A percentile compares a stretch with the other conserved stretches of the same genome.
These are phyloP conservation scores for Hirtodrosophila cameraria DNA, from an alignment of 2,888 invertebrate species.

Conservation along the genomic window DNA sequence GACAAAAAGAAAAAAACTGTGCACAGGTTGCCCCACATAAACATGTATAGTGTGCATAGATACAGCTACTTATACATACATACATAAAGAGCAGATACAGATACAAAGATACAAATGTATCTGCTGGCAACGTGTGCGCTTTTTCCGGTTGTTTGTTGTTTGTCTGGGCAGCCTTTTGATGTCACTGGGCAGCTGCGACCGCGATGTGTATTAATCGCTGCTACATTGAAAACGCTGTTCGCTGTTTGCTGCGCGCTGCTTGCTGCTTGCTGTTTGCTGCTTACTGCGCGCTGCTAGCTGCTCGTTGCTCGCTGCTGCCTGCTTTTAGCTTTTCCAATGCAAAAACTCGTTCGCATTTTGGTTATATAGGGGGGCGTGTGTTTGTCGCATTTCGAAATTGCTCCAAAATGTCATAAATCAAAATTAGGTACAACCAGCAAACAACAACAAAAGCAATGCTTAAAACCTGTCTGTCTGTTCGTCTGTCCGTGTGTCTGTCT, in stretches of 20 bases:
- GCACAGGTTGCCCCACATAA: constrained; percentile 72
- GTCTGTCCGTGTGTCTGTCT: constrained; percentile 18
- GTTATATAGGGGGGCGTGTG: constrained; percentile 46
- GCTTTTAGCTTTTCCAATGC: constrained; percentile 7
- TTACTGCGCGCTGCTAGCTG: neutral
- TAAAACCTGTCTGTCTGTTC: constrained; percentile 63
- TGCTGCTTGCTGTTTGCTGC: constrained; percentile 18
- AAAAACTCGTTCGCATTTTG: constrained; percentile 44
- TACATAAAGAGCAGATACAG: constrained; percentile 29
- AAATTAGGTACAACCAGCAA: constrained; percentile 50
- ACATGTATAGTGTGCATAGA: neutral
- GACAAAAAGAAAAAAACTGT: constrained; percentile 15
- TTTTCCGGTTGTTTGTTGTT: constrained; percentile 64
- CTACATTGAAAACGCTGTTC: constrained; percentile 73
- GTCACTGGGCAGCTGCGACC: constrained; percentile 75
- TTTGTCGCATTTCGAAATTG: constrained; percentile 76
- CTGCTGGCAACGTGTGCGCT: constrained; percentile 31
- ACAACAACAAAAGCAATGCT: constrained; percentile 15
- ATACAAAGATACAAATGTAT: constrained; percentile 57
- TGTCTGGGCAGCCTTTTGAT: constrained; percentile 65
- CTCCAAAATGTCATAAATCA: constrained; percentile 77
- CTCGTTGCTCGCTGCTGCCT: constrained; percentile 8
- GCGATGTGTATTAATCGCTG: constrained; percentile 79
- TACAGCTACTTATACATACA: constrained; percentile 19
- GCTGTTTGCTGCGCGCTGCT: constrained; percentile 23